Base-by-base conservation (phyloP, 2,888 invertebrate genomes). In the Megaustenia siamemsis region DNA sequence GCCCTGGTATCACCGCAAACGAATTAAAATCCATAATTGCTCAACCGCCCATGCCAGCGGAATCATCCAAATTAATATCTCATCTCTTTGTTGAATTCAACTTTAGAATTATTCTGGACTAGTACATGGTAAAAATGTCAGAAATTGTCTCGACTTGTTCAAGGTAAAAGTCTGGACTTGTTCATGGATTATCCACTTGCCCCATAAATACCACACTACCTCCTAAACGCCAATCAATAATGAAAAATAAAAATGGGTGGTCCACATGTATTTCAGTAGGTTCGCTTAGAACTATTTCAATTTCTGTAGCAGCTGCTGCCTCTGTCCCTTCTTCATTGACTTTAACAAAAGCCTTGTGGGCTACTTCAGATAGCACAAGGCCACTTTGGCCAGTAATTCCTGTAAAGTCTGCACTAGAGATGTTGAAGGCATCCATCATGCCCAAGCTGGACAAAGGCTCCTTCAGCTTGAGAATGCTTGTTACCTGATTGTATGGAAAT, bases 251-350 rank as follows among this genome's bases (percentile, higher is more conserved):
- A 88, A 93, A 93, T 0, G 93, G 93, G 53, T 90, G 92, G 75
- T 93, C 89, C 1, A 90, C 92, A 5, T 75, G 83, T 75, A 92
- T 32, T 21, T 49, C 32, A 6, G 21, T 10, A 71, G 71, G 71
- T 15, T 3, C 5, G 10, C 0, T 28, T 28, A 45, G 4, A 15
- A 8, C 35, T 86, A 78, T 84, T 0, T 87, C 85, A 0, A 87
- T 89, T 35, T 83, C 91, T 15, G 90, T 93, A 8, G 93, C 92
- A 10, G 93, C 93, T 10, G 93, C 93, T 3, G 93, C 93, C 79
- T 93, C 93, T 4, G 92, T 90, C 0, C 93, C 93, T 78, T 93
- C 92, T 84, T 93, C 93, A 82, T 92, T 92, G 0, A 93, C 93
- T 71, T 93, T 92, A 35, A 93, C 88, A 85, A 93, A 93, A 5